phyloP scores from a whole-genome alignment of 2,888 invertebrate species.

The Drosophila prostipennis region DNA sequence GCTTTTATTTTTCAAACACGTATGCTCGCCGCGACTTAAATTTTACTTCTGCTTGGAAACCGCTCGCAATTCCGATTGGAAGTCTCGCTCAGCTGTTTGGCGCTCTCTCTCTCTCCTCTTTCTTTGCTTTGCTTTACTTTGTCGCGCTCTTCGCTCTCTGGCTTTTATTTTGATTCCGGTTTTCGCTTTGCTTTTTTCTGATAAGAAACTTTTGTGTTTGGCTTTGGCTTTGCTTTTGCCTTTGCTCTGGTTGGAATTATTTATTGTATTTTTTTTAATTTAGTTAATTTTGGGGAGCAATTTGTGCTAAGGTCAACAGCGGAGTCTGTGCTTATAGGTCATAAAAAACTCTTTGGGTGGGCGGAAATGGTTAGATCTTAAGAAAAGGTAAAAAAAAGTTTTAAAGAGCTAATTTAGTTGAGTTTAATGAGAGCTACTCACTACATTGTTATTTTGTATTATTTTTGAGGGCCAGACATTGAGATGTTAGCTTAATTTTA shows the following conservation, averaged over 20 bases:
- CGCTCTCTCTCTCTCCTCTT: neutral
- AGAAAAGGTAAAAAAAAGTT: constrained; percentile 10
- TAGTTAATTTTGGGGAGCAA: constrained; percentile 17
- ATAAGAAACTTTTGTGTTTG: constrained; percentile 58
- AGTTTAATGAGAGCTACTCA: constrained; percentile 30
- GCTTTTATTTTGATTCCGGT: constrained; percentile 73
- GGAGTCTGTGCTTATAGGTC: neutral
- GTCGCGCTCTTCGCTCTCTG: constrained; percentile 14
- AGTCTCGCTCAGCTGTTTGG: constrained; percentile 33
- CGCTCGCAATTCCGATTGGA: constrained; percentile 3
- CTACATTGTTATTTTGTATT: constrained; percentile 31
- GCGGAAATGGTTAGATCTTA: constrained; percentile 27
- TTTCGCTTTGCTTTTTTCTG: constrained; percentile 56
- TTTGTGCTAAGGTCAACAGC: constrained; percentile 40
- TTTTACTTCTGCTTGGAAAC: constrained; percentile 13
- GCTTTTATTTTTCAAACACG: constrained; percentile 8
- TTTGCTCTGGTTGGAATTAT: constrained; percentile 6
- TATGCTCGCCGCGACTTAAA: constrained; percentile 24
- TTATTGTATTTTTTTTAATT: constrained; percentile 7
- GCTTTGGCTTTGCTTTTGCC: constrained; percentile 15
- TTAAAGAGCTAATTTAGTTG: constrained; percentile 11
- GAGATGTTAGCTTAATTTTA: constrained; percentile 1
- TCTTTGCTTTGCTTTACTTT: neutral
- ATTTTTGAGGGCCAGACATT: constrained; percentile 9
- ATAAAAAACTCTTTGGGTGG: constrained; percentile 7